A percentile compares a stretch with the other conserved stretches of the same genome.
Evolutionary conservation across 1,140 invertebrate species (phyloP).

Genomic region (Orius insidiosus): DNA sequence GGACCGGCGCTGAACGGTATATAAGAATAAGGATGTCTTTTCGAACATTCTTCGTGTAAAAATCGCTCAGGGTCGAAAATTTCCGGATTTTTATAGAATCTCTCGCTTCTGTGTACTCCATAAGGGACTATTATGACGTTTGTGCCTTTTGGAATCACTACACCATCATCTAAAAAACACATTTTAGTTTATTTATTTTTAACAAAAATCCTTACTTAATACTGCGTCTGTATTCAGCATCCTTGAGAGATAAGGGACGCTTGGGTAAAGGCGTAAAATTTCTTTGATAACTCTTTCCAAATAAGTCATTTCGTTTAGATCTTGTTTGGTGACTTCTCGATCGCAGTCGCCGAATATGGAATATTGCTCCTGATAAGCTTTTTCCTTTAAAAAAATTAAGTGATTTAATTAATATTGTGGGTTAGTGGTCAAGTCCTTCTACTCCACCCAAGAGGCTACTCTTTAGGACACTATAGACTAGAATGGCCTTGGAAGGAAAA

Average conservation of each 20-base stretch:
- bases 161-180: constrained; percentile 14
- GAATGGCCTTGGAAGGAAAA: no score
- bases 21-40: constrained; percentile 44
- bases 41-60: constrained; percentile 35
- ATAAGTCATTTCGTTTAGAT: constrained; percentile 39
- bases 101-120: constrained; percentile 26
- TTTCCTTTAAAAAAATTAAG: constrained; percentile 31
- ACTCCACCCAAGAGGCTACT: background rate
- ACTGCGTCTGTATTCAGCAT: constrained; percentile 35
- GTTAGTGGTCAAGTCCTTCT: background rate
- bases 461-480: background rate
- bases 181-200: background rate
- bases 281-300: constrained; percentile 44
- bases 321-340: constrained; percentile 29
- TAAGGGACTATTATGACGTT: constrained; percentile 17
- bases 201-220: constrained; percentile 30
- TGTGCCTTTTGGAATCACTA: constrained; percentile 14
- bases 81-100: constrained; percentile 28
- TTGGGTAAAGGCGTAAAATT: constrained; percentile 41
- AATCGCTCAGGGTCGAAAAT: constrained; percentile 32
- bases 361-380: constrained; percentile 37
- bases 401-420: background rate
- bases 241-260: constrained; percentile 42
- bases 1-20: constrained; percentile 59
- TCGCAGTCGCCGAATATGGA: constrained; percentile 31